Evolutionary conservation across 2,113 vertebrate genomes (phyloP), one percentile per base, ranked within the genome.

Genomic region (Epinephelus moara): DNA sequence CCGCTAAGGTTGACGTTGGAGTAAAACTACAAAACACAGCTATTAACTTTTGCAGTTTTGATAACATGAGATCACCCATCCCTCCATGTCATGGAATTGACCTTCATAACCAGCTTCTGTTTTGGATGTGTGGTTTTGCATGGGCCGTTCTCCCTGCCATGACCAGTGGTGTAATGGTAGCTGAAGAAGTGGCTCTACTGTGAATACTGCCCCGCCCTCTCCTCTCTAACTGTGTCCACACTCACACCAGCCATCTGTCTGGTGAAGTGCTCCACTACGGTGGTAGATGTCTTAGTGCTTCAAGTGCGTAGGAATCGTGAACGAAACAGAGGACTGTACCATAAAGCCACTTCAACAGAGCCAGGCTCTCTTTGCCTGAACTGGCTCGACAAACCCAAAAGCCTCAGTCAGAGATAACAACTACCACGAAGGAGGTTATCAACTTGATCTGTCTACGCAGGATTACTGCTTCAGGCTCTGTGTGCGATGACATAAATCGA

Each of bases 61-160:
- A 59, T 84, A 90, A 90, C 90, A 85, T 74, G 40, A 72, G 12
- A 50, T 87, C 83, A 83, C 33, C 10, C 75, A 86, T 82, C 71
- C 86, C 88, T 87, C 78, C 89, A 91, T 88, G 40, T 70, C 90
- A 90, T 60, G 45, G 23, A 81, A 70, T 40, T 85, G 73, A 88
- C 83, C 61, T 74, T 79, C 87, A 78, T 92, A 78, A 90, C 63
- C 83, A 62, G 80, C 80, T 75, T 85, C 62, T 88, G 81, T 91
- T 85, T 66, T 92, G 52, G 86, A 69, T 84, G 68, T 77, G 86
- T 89, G 77, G 64, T 79, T 76, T 80, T 91, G 91, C 93, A 90
- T 92, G 88, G 87, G 57, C 82, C 83, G 2, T 78, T 64, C 84
- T 92, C 86, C 88, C 93, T 84, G 80, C 87, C 70, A 71, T 93